Percentiles rank a stretch among this genome's conserved stretches.
Evolutionary conservation across 2,797 vertebrate genomes (phyloP).

Genomic region (Coreius guichenoti): DNA sequence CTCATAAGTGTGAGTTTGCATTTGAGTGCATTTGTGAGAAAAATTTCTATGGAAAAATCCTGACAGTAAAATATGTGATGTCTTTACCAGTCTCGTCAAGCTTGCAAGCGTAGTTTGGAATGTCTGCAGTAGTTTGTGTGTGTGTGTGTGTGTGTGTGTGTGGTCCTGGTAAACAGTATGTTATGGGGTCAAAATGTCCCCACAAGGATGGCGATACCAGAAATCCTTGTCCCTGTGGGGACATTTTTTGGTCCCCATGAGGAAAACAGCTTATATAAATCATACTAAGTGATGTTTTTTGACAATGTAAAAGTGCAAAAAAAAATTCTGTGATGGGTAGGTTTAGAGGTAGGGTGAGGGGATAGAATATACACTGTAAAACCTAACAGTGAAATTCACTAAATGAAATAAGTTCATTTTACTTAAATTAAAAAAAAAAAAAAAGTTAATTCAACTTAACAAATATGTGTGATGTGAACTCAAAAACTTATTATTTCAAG

Average conservation of each 20-base stretch:
- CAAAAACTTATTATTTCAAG: too few species aligned
- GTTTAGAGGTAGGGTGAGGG: too few species aligned
- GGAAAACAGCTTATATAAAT: neutral
- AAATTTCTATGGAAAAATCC: conserved; percentile 58
- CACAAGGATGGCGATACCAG: neutral
- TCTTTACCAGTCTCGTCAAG: conserved; percentile 66
- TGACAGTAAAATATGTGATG: conserved; percentile 66
- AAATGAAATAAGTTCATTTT: too few species aligned
- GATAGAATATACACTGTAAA: too few species aligned
- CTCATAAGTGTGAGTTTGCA: neutral
- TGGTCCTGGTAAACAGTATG: neutral
- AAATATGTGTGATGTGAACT: too few species aligned
- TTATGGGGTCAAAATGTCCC: neutral
- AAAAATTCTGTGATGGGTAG: too few species aligned
- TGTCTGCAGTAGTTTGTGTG: conserved; percentile 32
- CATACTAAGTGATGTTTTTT: too few species aligned
- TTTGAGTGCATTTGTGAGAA: conserved; percentile 12
- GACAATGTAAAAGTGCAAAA: too few species aligned
- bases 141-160: conserved; percentile 48
- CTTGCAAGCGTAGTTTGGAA: conserved; percentile 65
- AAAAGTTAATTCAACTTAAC: too few species aligned
- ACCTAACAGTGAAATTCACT: too few species aligned
- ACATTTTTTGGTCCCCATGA: neutral
- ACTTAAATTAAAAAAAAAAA: too few species aligned
- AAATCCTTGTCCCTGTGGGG: neutral